Evolutionary conservation across 2,113 vertebrate genomes (phyloP), one percentile per base, ranked within the genome.

Genomic region (Charadrius vociferus): DNA sequence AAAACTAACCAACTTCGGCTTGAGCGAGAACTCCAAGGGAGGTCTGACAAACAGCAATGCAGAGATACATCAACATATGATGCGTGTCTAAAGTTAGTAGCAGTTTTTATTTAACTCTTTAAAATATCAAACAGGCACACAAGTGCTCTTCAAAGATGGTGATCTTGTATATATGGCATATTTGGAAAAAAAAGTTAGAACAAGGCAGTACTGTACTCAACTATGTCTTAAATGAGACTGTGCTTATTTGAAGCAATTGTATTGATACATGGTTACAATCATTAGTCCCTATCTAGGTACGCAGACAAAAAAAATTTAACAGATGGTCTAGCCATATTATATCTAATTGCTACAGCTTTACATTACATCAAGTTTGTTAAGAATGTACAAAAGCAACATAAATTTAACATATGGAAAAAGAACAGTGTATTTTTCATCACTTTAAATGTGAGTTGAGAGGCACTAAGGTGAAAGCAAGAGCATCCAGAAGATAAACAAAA

Each of bases 61-160:
- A 65, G 13, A 58, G 18, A 15, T 62, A 39, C 9, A 12, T 39
- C 39, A 15, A 43, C 12, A 15, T 26, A 53, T 0, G 1, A 41
- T 12, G 4, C 30, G 43, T 1, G 3, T 30, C 34, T 56, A 22
- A 90, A 92, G 13, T n/a, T 24, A 29, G 5, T 20, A 68, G 68
- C 2, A 47, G 53, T 24, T 91, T 66, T 50, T 16, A 72, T 23
- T 87, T 81, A 62, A 88, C n/a, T 80, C 30, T 50, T 63, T 59
- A 55, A 77, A 86, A 86, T 50, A 43, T 11, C 49, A 74, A 23
- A 36, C 13, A 91, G 43, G 20, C 24, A 67, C 29, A 67, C 0
- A 2, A 71, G 18, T 8, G n/a, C 55, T 74, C 32, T 73, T 81
- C 45, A 30, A 62, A 80, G 23, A 72, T 3, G 4, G n/a, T 24